phyloP scores from a whole-genome alignment of 2,797 vertebrate genomes.

The Gadopsis bispinosus region DNA sequence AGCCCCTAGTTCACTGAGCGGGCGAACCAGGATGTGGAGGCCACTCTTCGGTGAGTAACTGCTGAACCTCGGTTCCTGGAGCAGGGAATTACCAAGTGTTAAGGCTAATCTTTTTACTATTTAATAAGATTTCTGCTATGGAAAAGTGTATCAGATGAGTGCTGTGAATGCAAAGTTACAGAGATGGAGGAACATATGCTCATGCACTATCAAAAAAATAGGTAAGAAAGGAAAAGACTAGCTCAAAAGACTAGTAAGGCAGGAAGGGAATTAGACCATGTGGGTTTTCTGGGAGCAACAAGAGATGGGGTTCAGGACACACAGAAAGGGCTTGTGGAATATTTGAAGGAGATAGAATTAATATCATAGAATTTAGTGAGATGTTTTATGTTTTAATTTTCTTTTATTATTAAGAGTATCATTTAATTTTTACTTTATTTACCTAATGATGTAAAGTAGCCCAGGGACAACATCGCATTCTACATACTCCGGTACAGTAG shows the following conservation, averaged over 20 bases:
- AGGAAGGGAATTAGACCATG: background rate
- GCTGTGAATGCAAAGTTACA: background rate
- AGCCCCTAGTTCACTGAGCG: too few species aligned
- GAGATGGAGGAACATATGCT: background rate
- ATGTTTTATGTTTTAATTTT: background rate
- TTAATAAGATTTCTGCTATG: background rate
- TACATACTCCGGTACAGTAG: background rate
- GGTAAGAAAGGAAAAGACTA: background rate
- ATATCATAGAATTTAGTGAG: background rate
- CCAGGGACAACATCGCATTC: background rate
- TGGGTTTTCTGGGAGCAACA: background rate
- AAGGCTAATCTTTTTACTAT: too few species aligned
- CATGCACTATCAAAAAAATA: background rate
- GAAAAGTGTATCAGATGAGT: background rate
- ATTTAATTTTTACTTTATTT: background rate
- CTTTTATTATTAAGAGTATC: background rate
- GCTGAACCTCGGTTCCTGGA: too few species aligned
- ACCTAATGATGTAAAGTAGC: background rate
- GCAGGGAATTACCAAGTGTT: too few species aligned
- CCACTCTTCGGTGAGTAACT: too few species aligned
- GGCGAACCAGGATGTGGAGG: too few species aligned
- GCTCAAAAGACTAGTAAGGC: background rate
- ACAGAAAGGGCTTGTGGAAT: too few species aligned
- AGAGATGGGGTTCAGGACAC: background rate
- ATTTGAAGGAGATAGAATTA: too few species aligned